Base-by-base conservation (phyloP, 1,140 invertebrate species). In the Drosophila leontia region DNA sequence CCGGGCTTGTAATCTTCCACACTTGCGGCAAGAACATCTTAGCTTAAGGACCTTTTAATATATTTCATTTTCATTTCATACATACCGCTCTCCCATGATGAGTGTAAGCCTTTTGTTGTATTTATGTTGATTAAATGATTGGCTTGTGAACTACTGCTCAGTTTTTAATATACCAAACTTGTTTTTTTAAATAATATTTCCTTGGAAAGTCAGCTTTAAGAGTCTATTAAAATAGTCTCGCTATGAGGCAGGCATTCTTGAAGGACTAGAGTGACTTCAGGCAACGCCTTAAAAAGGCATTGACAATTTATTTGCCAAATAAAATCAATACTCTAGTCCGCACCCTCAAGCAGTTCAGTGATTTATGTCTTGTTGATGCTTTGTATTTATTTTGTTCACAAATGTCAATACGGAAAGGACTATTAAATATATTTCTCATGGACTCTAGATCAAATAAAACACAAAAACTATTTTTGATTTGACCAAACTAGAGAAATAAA, bases 1-100 rank as follows among this genome's bases (percentile, higher is more conserved):
- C 84, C 84, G 0, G 84, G 84, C 15, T 62, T 80, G 41, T 88
- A 80, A 2, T 58, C 58, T 8, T 0, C 1, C 17, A 0, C 2
- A 8, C 17, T 37, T 53, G 7, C 1, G 7, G 1, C 12, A 15
- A 37, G 13, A 19, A 37, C 12, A 15, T 19, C 2, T 15, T 0
- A 5, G 34, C 34, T 35, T 19, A 5, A 55, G 12, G 12, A 37
- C 7, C 3, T 9, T 37, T 37, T 8, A 6, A 13, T 3, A 15
- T 5, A 37, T 37, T 37, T 9, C 9, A 23, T 9, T 9, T 15
- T 7, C 23, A 8, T 15, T 55, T 23, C n/a, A n/a, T n/a, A 37
- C 51, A 37, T 55, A 55, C 51, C 5, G 1, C 0, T 17, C 26
- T 1, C 19, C 2, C 50, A 51, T 51, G 9, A 13, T 2, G 13